Conservation (phyloP, 30 jellyfish, hydroid and myxozoan species). For the Pelagia noctiluca region DNA sequence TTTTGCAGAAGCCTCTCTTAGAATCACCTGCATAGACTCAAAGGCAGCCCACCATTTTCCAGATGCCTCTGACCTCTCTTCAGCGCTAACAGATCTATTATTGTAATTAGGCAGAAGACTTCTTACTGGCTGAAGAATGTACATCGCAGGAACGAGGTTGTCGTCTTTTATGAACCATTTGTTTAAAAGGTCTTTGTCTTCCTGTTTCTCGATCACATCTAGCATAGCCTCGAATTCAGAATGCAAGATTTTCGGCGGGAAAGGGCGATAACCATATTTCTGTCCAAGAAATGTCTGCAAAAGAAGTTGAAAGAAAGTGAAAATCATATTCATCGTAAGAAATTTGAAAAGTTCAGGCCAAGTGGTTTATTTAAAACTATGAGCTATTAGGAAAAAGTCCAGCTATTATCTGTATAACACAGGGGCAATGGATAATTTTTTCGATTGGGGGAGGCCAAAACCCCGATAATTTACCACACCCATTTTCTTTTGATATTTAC, state of each 20-base stretch:
- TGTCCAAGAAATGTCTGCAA: conserved; percentile 83
- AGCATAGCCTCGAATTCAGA: conserved; percentile 79
- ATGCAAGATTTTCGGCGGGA: conserved; percentile 85
- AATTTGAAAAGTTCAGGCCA: not conserved
- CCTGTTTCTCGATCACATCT: conserved; percentile 18
- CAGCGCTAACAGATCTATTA: conserved; percentile 71
- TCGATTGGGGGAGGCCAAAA: too few species aligned
- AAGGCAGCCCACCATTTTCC: conserved; percentile 90
- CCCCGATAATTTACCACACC: too few species aligned
- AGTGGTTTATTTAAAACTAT: too few species aligned
- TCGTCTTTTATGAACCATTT: conserved; percentile 85
- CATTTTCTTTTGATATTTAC: too few species aligned
- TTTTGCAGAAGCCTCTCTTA: conserved; percentile 73
- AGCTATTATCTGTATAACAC: too few species aligned
- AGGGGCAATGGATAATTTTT: too few species aligned
- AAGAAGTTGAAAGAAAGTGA: conserved; percentile 10
- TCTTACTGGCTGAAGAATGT: conserved; percentile 80
- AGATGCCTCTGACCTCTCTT: conserved; percentile 77
- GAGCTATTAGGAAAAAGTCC: too few species aligned
- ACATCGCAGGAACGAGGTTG: conserved; percentile 78
- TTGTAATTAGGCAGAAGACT: conserved; percentile 72
- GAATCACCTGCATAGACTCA: conserved; percentile 76
- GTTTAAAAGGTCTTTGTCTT: conserved; percentile 53
- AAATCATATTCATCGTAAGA: too few species aligned
- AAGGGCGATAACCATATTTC: conserved; percentile 93